phyloP scores from a whole-genome alignment of 2,113 vertebrate genomes.

The Garra rufa region DNA sequence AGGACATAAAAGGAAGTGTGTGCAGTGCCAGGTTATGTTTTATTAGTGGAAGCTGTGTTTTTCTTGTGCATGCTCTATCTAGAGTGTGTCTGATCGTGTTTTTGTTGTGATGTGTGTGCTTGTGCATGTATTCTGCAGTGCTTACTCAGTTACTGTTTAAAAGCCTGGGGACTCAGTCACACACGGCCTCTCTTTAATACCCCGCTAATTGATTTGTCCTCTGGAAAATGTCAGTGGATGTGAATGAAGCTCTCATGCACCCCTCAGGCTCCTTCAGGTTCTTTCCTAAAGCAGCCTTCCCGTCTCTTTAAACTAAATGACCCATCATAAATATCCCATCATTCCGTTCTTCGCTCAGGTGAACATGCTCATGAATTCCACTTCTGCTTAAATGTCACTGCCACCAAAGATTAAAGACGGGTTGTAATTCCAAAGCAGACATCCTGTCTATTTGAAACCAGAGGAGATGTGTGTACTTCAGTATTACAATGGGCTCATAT shows the following conservation, averaged over 20 bases:
- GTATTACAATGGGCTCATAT: background rate
- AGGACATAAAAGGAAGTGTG: background rate
- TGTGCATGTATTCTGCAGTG: background rate
- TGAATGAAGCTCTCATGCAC: slow-evolving; percentile 5
- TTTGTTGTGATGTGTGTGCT: background rate
- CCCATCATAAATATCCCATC: slow-evolving; percentile 21
- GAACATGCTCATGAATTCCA: slow-evolving; percentile 19
- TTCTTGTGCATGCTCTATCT: background rate
- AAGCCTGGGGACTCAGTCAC: slow-evolving; percentile 28
- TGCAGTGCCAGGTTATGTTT: background rate
- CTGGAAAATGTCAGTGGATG: slow-evolving; percentile 47
- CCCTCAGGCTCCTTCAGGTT: background rate
- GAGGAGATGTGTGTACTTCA: background rate
- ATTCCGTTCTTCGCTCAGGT: slow-evolving; percentile 14
- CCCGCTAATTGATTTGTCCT: slow-evolving; percentile 48
- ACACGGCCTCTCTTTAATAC: slow-evolving; percentile 31
- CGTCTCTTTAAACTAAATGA: slow-evolving; percentile 36
- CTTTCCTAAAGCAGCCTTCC: slow-evolving; percentile 24
- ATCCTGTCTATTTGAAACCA: background rate
- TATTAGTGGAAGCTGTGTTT: slow-evolving; percentile 22
- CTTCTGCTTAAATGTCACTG: slow-evolving; percentile 35
- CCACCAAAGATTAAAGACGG: slow-evolving; percentile 11
- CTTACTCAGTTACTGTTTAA: slow-evolving; percentile 32
- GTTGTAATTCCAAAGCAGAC: slow-evolving; percentile 17
- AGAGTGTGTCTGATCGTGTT: background rate